Evolutionary conservation across 2,888 invertebrate species (phyloP).

Genomic region (Acholoe squamosa): DNA sequence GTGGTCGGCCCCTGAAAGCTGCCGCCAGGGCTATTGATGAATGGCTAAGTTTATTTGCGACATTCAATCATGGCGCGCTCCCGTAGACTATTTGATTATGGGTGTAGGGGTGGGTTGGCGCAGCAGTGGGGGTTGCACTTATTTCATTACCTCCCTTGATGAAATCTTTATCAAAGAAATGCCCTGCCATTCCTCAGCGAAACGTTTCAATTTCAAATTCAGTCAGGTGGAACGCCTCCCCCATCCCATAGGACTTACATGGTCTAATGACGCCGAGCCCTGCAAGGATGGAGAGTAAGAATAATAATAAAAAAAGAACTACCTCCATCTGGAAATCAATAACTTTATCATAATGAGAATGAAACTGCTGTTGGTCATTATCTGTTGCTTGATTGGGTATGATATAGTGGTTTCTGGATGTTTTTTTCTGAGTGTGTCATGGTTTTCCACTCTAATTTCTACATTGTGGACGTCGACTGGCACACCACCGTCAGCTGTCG

Average conservation of each 20-base stretch:
- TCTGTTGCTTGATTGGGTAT: slow-evolving; percentile 37
- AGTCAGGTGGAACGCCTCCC: background rate
- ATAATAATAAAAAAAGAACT: background rate
- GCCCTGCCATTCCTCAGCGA: slow-evolving; percentile 23
- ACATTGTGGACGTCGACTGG: background rate
- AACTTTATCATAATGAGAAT: slow-evolving; percentile 12
- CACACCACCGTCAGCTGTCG: background rate
- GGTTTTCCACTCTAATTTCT: slow-evolving; percentile 10
- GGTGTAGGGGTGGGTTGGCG: background rate
- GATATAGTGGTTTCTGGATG: slow-evolving; percentile 12
- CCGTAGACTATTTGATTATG: slow-evolving; percentile 47
- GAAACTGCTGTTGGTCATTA: slow-evolving; percentile 1
- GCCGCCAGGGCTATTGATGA: background rate
- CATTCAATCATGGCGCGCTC: slow-evolving; percentile 12
- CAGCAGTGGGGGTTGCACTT: background rate
- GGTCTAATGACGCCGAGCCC: background rate
- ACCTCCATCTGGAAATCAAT: background rate
- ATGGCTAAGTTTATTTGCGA: slow-evolving; percentile 38
- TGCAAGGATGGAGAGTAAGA: background rate
- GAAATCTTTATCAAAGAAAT: slow-evolving; percentile 52
- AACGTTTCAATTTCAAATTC: slow-evolving; percentile 41
- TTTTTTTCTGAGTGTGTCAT: background rate
- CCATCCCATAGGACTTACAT: background rate
- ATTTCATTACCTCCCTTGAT: slow-evolving; percentile 50
- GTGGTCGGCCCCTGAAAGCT: background rate